Evolutionary conservation across 2,888 invertebrate genomes (phyloP).

Genomic region (Emmelina monodactyla): DNA sequence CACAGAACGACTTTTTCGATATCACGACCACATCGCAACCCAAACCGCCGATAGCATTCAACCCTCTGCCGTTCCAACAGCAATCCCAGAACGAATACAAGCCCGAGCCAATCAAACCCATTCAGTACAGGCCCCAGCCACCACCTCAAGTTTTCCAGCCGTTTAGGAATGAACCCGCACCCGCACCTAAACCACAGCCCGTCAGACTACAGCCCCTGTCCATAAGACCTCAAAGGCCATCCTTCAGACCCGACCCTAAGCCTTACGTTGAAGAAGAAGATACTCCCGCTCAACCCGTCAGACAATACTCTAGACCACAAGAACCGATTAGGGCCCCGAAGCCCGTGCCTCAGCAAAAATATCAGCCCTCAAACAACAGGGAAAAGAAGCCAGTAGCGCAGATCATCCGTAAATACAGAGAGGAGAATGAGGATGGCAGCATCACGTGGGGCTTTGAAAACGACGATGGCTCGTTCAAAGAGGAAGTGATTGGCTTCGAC

Average conservation of each 20-base stretch:
- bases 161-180: constrained; percentile 36
- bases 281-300: constrained; percentile 30
- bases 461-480: constrained; percentile 87
- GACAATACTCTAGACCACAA: constrained; percentile 54
- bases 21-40: constrained; percentile 53
- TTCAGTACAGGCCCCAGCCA: constrained; percentile 50
- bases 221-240: constrained; percentile 57
- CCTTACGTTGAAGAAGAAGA: constrained; percentile 52
- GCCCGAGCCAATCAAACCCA: constrained; percentile 50
- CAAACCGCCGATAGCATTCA: constrained; percentile 50
- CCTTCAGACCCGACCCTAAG: constrained; percentile 56
- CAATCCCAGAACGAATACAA: constrained; percentile 38
- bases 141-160: constrained; percentile 46
- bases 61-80: constrained; percentile 46
- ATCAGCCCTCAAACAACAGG: constrained; percentile 39
- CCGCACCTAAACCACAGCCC: constrained; percentile 46
- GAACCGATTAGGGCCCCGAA: constrained; percentile 42
- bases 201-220: constrained; percentile 52
- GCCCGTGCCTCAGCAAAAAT: constrained; percentile 43
- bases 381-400: constrained; percentile 77
- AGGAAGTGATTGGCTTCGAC: constrained; percentile 81
- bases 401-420: constrained; percentile 74
- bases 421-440: constrained; percentile 81
- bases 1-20: constrained; percentile 54
- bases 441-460: constrained; percentile 91